Percentiles rank a stretch among this genome's conserved stretches.
Conservation (phyloP, 2,888 invertebrate genomes). For the Mimas tiliae region DNA sequence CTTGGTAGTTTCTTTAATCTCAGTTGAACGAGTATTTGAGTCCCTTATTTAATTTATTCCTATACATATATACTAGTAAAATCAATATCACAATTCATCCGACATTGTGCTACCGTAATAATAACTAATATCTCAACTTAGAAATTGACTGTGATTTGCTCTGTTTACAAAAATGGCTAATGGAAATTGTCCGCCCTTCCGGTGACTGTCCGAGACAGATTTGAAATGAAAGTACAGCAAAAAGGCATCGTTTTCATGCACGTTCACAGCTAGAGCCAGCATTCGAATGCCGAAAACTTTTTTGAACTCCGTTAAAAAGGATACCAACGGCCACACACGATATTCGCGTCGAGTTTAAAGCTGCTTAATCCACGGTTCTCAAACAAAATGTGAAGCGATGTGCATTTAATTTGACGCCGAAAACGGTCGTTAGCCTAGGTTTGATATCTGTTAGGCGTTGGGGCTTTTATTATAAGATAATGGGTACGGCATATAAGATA, state of each 20-base stretch:
- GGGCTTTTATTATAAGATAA: not conserved
- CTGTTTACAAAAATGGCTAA: not conserved
- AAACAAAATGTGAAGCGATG: slow-evolving; percentile 18
- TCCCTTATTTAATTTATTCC: too few species aligned
- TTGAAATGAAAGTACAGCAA: slow-evolving; percentile 1
- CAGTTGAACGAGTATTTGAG: slow-evolving; percentile 6
- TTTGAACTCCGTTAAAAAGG: slow-evolving; percentile 3
- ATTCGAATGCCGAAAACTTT: slow-evolving; percentile 13
- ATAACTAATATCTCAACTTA: too few species aligned
- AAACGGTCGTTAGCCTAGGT: not conserved
- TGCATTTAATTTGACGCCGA: not conserved
- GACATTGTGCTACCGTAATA: not conserved
- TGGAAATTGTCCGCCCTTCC: not conserved
- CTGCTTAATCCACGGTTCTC: not conserved
- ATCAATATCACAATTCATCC: not conserved
- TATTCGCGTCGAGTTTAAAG: slow-evolving; percentile 8
- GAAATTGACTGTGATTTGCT: too few species aligned
- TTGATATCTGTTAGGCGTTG: not conserved
- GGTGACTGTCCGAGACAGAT: not conserved
- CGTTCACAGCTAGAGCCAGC: not conserved
- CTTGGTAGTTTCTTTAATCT: too few species aligned
- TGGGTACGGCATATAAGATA: too few species aligned
- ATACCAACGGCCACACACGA: not conserved
- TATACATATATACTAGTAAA: too few species aligned
- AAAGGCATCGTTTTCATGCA: slow-evolving; percentile 3